Evolutionary conservation across 2,888 invertebrate species (phyloP), one percentile per base, ranked within the genome.

Genomic region (Geophilus truncorum): DNA sequence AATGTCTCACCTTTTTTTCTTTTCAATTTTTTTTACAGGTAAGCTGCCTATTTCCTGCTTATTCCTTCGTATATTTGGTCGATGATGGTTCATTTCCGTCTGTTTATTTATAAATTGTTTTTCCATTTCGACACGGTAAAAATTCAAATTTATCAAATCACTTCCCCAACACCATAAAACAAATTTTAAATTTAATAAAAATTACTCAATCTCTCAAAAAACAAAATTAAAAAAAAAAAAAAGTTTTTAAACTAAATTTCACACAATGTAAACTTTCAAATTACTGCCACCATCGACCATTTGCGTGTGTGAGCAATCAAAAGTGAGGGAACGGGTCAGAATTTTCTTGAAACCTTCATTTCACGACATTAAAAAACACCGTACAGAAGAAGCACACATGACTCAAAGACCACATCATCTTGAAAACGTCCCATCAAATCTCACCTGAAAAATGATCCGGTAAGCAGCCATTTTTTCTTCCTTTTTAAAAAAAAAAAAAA

Each of bases 61-160:
- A 70, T 70, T 70, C 70, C 70, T 70, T 70, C 70, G 51, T 51
- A 70, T 70, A 70, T 70, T 70, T 70, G 70, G 70, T 70, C 70
- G 70, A 70, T 70, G 70, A 70, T 70, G 70, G 70, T 70, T 70
- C 25, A 70, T 70, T 70, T 70, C 70, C 70, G 70, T 28, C n/a
- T 28, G 70, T 70, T 70, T 70, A 25, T 70, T 70, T 70, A 25
- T 70, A 25, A 25, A 25, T 28, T 25, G 23, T 70, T 28, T 70
- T 70, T 25, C 25, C 70, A 70, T 70, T 70, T 70, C 70, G n/a
- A 25, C 70, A 25, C 70, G 70, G 12, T 28, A 70, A 15, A 70
- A 45, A 32, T 32, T 32, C 9, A 9, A 32, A 18, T 51, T 51
- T 51, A 51, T 51, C 51, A 51, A 51, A 51, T 51, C 51, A 51